Evolutionary conservation across 1,140 invertebrate genomes (phyloP).

Genomic region (Philaenus spumarius): DNA sequence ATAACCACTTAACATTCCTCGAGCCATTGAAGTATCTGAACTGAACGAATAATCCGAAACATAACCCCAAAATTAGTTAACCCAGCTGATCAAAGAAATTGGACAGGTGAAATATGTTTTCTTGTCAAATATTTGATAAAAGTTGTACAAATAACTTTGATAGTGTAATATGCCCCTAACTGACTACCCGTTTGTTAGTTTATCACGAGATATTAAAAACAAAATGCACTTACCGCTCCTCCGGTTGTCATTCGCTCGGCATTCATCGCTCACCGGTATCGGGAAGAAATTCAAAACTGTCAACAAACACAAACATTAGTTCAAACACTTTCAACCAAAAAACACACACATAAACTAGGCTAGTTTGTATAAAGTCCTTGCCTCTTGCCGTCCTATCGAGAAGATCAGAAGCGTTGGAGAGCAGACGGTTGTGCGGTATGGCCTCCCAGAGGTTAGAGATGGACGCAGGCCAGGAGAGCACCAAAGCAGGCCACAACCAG

Average conservation of each 20-base stretch:
- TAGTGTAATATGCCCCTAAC: no score
- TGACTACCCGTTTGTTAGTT: no score
- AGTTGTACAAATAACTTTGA: no score
- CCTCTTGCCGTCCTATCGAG: not conserved
- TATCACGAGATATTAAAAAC: no score
- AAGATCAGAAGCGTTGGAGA: not conserved
- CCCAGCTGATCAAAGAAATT: no score
- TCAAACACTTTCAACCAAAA: not conserved
- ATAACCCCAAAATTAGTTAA: no score
- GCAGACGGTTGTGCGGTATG: not conserved
- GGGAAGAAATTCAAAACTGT: constrained; percentile 70
- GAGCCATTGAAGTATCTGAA: no score
- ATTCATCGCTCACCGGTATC: constrained; percentile 68
- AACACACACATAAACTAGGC: not conserved
- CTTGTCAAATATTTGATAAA: no score
- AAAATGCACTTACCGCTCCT: constrained; percentile 43
- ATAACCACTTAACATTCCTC: no score
- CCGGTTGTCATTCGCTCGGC: constrained; percentile 58
- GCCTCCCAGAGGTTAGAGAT: no score
- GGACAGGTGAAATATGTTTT: no score
- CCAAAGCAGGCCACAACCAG: not conserved
- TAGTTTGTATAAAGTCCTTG: not conserved
- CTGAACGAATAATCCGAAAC: no score
- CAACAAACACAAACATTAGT: constrained; percentile 32
- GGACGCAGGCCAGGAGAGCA: not conserved